Base-by-base conservation (phyloP, 92 coral and sea anemone species). In the Zoanthus gigantus region DNA sequence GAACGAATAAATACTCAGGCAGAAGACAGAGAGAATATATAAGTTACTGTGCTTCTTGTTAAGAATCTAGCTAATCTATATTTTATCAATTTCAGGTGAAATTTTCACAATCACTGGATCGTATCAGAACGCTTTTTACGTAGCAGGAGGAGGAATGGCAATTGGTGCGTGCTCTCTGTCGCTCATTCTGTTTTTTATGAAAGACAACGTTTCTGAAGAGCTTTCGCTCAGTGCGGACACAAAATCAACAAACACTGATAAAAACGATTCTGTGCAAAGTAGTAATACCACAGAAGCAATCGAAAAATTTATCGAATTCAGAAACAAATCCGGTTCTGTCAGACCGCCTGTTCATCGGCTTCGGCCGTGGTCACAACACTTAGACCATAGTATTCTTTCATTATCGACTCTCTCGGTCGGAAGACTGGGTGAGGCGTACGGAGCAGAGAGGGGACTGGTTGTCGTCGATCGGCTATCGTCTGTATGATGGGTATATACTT, bases 81-180 rank as follows among this genome's bases (percentile, higher is more conserved):
- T 17, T 72, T 57, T 5, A 79, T 48, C 58, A 54, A 57, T 58
- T 63, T 30, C 74, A 94, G 97, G 95, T 7, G 71, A 71, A 5
- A 88, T 94, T 44, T 92, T 92, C 85, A 69, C 88, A 67, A 15
- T 94, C 31, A 88, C 97, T 44, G 97, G 95, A 5, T 94, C 95
- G 17, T 96, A 96, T 74, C 89, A 91, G 46, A 93, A 96, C 52
- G 98, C 96, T 2, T 96, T 96, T 86, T 94, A 93, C 48, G 91
- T 94, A 6, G 98, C 98, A 28, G 98, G 98, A 14, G 98, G 98
- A 6, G 92, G 92, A 5, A 96, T 96, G 88, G 94, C 95, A 1
- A 1, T 77, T 0, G 98, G 98, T 1, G 88, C 98, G 0, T 94
- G 93, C 44, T 88, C 94, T 0, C 82, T 94, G 11, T 90, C 92